A percentile compares a stretch with the other conserved stretches of the same genome.
phyloP scores from a whole-genome alignment of 1,140 invertebrate genomes.

The Drosophila ananassae region DNA sequence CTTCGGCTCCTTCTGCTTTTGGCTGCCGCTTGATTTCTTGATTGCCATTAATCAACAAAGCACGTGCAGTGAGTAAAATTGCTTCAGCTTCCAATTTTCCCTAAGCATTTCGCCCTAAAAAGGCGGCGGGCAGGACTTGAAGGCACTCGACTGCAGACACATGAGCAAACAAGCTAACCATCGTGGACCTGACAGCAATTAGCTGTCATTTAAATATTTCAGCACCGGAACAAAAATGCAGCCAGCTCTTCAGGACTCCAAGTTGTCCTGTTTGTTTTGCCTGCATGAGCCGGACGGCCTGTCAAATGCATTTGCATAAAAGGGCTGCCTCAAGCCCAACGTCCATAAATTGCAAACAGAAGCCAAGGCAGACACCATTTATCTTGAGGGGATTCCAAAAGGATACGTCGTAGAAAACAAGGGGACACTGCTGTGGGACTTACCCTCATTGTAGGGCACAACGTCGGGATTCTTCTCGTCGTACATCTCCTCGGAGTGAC shows the following conservation, averaged over 20 bases:
- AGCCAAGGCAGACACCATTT: conserved; percentile 49
- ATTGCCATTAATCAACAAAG: conserved; percentile 77
- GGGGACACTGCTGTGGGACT: conserved; percentile 49
- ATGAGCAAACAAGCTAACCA: conserved; percentile 64
- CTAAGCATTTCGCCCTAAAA: conserved; percentile 9
- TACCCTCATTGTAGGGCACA: conserved; percentile 94
- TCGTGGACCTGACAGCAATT: conserved; percentile 63
- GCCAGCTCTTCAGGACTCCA: conserved; percentile 29
- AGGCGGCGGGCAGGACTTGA: conserved; percentile 4
- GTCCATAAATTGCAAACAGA: conserved; percentile 62
- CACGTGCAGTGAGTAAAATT: conserved; percentile 54
- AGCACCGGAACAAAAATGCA: conserved; percentile 70
- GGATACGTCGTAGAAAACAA: conserved; percentile 5
- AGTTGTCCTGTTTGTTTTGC: conserved; percentile 32
- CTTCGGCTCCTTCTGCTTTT: conserved; percentile 40
- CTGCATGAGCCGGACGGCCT: conserved; percentile 41
- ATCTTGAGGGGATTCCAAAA: conserved; percentile 49
- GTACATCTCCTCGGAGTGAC: conserved; percentile 88
- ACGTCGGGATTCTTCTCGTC: conserved; percentile 94
- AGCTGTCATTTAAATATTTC: conserved; percentile 83
- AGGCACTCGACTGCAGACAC: conserved; percentile 67
- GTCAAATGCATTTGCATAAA: conserved; percentile 67
- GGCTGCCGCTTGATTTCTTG: conserved; percentile 63
- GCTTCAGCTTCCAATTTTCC: conserved; percentile 7
- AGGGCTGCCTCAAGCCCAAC: conserved; percentile 35